Evolutionary conservation across 2,113 vertebrate genomes (phyloP).

Genomic region (Calypte anna): DNA sequence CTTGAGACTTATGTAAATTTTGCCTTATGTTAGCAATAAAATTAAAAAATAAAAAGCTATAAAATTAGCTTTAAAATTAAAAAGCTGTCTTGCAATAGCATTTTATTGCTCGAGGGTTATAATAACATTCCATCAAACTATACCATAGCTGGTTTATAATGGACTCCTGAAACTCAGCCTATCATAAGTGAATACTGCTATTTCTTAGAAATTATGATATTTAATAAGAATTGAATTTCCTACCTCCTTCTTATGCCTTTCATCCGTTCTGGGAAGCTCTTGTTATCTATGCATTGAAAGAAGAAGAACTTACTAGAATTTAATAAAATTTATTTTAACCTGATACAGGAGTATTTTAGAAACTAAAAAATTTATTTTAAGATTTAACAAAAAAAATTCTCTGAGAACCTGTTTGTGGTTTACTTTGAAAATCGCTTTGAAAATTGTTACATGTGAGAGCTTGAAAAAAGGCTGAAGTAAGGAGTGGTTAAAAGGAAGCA

Average conservation of each 20-base stretch:
- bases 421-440: background rate
- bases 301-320: background rate
- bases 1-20: background rate
- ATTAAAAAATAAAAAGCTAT: background rate
- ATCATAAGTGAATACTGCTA: background rate
- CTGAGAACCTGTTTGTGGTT: background rate
- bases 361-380: background rate
- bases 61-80: slow-evolving; percentile 1
- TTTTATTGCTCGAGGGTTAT: background rate
- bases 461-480: background rate
- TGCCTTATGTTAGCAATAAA: background rate
- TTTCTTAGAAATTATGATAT: background rate
- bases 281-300: background rate
- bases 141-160: background rate
- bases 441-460: background rate
- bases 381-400: background rate
- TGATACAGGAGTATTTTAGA: background rate
- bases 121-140: background rate
- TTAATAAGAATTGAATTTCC: background rate
- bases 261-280: background rate
- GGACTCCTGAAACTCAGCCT: background rate
- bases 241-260: background rate
- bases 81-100: background rate
- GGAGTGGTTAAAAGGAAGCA: background rate
- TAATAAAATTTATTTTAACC: background rate